These are phyloP conservation scores for Mormyrus iriodes DNA, from an alignment of 2,113 vertebrate genomes.

Conservation along the genomic window DNA sequence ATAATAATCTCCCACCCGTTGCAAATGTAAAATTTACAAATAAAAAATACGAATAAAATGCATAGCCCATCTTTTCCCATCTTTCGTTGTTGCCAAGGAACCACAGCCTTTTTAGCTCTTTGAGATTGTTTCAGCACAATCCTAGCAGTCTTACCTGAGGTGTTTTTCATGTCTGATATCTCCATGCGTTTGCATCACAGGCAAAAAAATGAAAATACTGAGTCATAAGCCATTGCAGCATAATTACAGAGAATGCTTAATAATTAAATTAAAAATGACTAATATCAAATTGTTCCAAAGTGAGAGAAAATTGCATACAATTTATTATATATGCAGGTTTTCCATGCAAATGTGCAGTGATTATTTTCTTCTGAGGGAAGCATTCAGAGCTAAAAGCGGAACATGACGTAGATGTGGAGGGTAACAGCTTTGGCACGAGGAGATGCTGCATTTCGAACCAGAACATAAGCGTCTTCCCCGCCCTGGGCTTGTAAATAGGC, in stretches of 20 bases:
- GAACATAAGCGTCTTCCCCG: background rate
- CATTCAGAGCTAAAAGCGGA: background rate
- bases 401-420: background rate
- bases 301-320: background rate
- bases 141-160: background rate
- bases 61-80: background rate
- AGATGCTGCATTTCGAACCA: background rate
- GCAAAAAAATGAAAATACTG: background rate
- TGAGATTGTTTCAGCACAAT: background rate
- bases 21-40: no score
- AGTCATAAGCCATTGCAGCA: no score
- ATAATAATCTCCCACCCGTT: background rate
- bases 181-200: background rate
- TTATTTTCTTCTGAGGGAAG: background rate
- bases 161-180: background rate
- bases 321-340: background rate
- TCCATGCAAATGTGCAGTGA: background rate
- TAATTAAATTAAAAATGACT: background rate
- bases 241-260: background rate
- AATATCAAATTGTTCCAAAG: background rate
- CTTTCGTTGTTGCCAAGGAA: background rate
- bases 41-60: background rate
- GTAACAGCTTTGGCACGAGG: background rate
- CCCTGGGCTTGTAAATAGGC: conserved; percentile 14
- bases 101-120: background rate